phyloP scores from a whole-genome alignment of 2,888 invertebrate genomes.

The Rambutsinella grinnellia region DNA sequence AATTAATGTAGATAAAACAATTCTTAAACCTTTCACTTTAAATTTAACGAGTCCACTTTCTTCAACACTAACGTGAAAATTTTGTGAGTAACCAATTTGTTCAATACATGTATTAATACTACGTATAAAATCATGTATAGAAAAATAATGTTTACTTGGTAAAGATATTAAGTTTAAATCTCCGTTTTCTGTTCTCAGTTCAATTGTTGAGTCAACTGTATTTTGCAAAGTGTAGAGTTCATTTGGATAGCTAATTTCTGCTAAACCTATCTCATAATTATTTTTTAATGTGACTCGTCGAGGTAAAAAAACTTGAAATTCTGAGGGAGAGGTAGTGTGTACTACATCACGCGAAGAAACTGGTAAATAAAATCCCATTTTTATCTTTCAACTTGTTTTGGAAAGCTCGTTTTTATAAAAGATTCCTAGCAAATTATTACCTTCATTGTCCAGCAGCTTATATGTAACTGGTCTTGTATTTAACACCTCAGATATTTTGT shows the following conservation, averaged over 20 bases:
- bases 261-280: conserved; percentile 3
- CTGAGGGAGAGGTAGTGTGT: background rate
- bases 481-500: background rate
- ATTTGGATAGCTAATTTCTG: conserved; percentile 13
- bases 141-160: no score
- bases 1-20: background rate
- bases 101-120: no score
- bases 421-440: conserved; percentile 1
- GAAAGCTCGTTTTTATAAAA: conserved; percentile 26
- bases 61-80: no score
- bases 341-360: background rate
- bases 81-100: no score
- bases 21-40: background rate
- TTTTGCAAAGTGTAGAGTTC: background rate
- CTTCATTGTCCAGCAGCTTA: conserved; percentile 9
- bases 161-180: background rate
- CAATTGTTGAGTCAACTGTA: no score
- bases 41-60: conserved; percentile 1
- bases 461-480: conserved; percentile 19
- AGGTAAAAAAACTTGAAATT: conserved; percentile 8
- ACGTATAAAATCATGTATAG: no score
- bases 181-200: background rate
- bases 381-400: background rate
- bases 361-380: conserved; percentile 15
- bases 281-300: background rate